Evolutionary conservation across 2,888 invertebrate species (phyloP).

Genomic region (Bruchidius siliquastri): DNA sequence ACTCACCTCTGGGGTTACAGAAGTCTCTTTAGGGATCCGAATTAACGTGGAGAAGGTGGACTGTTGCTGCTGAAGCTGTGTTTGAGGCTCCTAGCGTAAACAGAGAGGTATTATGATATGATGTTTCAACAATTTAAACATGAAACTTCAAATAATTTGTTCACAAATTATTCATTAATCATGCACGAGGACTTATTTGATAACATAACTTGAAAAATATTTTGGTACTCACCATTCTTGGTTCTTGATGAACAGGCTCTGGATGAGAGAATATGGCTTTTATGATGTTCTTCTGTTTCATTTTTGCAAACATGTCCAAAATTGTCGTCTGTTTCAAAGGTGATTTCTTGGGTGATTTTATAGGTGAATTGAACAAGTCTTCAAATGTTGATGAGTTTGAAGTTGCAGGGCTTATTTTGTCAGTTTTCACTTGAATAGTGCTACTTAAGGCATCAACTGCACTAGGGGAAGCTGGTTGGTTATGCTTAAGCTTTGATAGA

Average conservation of each 20-base stretch:
- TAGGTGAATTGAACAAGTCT: not conserved
- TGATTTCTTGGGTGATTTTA: constrained; percentile 11
- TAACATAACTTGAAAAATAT: no score
- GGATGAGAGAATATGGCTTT: not conserved
- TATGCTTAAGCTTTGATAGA: not conserved
- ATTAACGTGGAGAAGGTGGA: not conserved
- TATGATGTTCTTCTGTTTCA: constrained; percentile 10
- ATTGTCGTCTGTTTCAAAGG: constrained; percentile 22
- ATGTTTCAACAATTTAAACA: no score
- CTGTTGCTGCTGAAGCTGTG: not conserved
- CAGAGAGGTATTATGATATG: no score
- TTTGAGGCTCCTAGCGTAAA: not conserved
- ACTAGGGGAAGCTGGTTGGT: not conserved
- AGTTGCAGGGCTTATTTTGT: not conserved
- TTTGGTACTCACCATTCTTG: not conserved
- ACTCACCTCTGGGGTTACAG: not conserved
- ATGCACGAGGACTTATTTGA: not conserved
- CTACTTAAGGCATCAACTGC: not conserved
- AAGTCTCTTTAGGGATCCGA: not conserved
- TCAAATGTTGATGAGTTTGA: not conserved
- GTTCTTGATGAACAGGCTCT: not conserved
- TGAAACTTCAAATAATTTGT: no score
- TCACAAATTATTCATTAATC: not conserved
- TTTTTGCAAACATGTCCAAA: constrained; percentile 21
- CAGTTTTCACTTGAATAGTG: not conserved